phyloP scores from a whole-genome alignment of 2,797 vertebrate species.

The Nannoperca australis region DNA sequence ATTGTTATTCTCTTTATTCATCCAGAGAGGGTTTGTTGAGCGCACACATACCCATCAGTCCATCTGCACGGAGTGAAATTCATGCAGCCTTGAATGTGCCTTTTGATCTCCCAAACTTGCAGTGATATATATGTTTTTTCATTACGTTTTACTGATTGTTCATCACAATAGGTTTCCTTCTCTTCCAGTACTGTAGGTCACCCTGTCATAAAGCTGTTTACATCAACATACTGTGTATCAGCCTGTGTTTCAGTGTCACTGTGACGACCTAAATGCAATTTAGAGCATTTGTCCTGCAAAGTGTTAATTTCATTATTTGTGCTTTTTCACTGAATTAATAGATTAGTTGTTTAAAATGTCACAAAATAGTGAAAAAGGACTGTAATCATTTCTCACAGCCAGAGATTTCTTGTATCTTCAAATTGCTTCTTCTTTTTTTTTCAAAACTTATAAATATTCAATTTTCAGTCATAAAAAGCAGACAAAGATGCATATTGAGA shows the following conservation, averaged over 20 bases:
- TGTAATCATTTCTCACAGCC: neutral
- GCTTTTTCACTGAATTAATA: neutral
- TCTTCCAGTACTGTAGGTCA: neutral
- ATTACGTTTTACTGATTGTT: constrained; percentile 12
- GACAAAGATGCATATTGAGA: too few species aligned
- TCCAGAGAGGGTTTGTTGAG: constrained; percentile 30
- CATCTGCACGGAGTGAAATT: constrained; percentile 16
- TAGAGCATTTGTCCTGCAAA: neutral
- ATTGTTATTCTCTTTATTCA: constrained; percentile 36
- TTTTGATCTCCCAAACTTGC: constrained; percentile 30
- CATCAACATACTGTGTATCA: neutral
- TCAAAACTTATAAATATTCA: neutral
- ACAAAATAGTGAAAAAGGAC: neutral
- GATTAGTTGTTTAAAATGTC: neutral
- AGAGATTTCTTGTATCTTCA: neutral
- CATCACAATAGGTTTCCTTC: neutral
- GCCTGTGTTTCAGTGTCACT: neutral
- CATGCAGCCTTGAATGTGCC: constrained; percentile 25
- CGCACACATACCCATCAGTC: neutral
- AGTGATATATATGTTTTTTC: neutral
- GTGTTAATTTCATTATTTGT: neutral
- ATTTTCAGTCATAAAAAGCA: too few species aligned
- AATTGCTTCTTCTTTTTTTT: too few species aligned
- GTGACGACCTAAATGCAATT: constrained; percentile 9
- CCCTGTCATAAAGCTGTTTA: neutral